A percentile compares a stretch with the other conserved stretches of the same genome.
Conservation (phyloP, 2,888 invertebrate species). For the Eremobia ochroleuca region DNA sequence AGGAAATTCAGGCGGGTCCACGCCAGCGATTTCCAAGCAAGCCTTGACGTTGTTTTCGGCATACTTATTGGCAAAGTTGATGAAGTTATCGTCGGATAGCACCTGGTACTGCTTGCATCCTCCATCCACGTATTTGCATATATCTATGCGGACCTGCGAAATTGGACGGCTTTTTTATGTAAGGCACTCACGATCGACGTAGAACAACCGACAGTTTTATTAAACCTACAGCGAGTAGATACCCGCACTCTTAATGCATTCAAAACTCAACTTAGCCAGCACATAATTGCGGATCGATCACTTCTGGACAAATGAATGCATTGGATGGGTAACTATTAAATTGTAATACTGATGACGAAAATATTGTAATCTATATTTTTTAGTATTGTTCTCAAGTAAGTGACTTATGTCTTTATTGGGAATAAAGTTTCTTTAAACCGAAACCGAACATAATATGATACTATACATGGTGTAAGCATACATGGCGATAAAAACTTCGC, state of each 20-base stretch:
- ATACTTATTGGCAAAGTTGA: slow-evolving; percentile 52
- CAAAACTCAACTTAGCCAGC: too few relatives aligned
- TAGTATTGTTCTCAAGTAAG: too few relatives aligned
- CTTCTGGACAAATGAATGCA: too few relatives aligned
- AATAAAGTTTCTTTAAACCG: too few relatives aligned
- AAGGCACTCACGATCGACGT: not conserved
- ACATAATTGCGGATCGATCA: too few relatives aligned
- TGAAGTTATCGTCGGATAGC: slow-evolving; percentile 46
- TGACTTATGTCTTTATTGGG: too few relatives aligned
- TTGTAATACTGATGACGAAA: too few relatives aligned
- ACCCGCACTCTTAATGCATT: too few relatives aligned
- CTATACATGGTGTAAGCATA: not conserved
- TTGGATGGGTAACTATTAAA: too few relatives aligned
- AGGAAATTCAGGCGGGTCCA: slow-evolving; percentile 64
- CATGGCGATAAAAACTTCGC: not conserved
- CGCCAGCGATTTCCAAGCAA: slow-evolving; percentile 35
- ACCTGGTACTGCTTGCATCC: slow-evolving; percentile 67
- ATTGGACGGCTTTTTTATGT: not conserved
- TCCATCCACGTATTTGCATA: slow-evolving; percentile 66
- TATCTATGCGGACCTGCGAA: slow-evolving; percentile 52
- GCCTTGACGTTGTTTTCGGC: slow-evolving; percentile 52
- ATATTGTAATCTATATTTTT: too few relatives aligned
- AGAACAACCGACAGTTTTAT: not conserved
- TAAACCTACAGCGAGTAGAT: too few relatives aligned
- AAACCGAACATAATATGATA: too few relatives aligned